Conservation (phyloP, 2,113 vertebrate species). For the Prochilodus magdalenae region DNA sequence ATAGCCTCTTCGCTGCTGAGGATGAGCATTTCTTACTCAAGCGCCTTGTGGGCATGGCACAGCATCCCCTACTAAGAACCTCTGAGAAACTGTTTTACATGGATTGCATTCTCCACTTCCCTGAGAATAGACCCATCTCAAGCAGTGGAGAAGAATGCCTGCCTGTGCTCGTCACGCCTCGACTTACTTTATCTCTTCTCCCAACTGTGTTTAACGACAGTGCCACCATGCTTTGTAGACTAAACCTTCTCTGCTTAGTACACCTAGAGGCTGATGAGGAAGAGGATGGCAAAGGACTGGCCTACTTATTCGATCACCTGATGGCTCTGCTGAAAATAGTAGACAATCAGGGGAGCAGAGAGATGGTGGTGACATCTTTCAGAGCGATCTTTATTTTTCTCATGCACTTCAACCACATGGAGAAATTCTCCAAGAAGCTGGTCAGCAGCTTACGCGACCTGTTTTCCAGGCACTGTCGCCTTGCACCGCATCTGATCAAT, state of each 20-base stretch:
- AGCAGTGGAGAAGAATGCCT: constrained; percentile 75
- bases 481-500: constrained; percentile 85
- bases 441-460: constrained; percentile 72
- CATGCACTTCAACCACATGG: constrained; percentile 71
- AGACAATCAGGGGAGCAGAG: constrained; percentile 65
- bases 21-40: constrained; percentile 85
- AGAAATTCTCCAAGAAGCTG: constrained; percentile 64
- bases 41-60: constrained; percentile 81
- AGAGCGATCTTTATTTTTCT: constrained; percentile 81
- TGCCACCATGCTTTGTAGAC: constrained; percentile 77
- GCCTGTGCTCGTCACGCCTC: constrained; percentile 82
- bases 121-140: constrained; percentile 86
- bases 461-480: constrained; percentile 73
- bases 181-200: constrained; percentile 73
- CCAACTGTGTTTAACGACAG: constrained; percentile 85
- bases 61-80: constrained; percentile 79
- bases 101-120: constrained; percentile 86
- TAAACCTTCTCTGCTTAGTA: constrained; percentile 83
- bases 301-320: constrained; percentile 80
- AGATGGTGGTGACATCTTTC: constrained; percentile 80
- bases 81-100: constrained; percentile 84
- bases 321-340: constrained; percentile 75
- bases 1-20: constrained; percentile 87
- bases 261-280: constrained; percentile 77
- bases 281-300: constrained; percentile 69